phyloP scores from a whole-genome alignment of 2,888 invertebrate genomes.

The Choristoneura rosaceana region DNA sequence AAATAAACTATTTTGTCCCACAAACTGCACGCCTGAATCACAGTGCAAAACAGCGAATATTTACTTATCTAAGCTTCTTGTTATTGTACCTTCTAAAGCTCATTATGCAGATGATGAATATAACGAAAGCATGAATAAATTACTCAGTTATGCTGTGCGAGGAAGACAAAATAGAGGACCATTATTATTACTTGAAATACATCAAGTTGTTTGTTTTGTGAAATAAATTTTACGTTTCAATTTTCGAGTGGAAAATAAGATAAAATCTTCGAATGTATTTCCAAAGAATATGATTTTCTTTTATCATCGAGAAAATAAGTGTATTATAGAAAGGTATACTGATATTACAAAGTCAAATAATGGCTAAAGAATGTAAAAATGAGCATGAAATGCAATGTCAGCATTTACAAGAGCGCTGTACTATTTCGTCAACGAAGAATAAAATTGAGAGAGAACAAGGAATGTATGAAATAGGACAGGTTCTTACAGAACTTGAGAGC shows the following conservation, averaged over 20 bases:
- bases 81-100: slow-evolving; percentile 37
- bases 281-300: too few relatives aligned
- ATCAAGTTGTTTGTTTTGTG: slow-evolving; percentile 23
- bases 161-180: slow-evolving; percentile 5
- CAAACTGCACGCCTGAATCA: not conserved
- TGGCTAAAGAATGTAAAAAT: too few relatives aligned
- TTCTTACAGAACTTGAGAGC: not conserved
- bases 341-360: too few relatives aligned
- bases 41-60: slow-evolving; percentile 34
- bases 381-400: too few relatives aligned
- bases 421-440: too few relatives aligned
- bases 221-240: not conserved
- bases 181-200: slow-evolving; percentile 9
- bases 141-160: slow-evolving; percentile 50
- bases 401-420: too few relatives aligned
- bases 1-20: slow-evolving; percentile 5
- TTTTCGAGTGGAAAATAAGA: too few relatives aligned
- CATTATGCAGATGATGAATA: slow-evolving; percentile 74
- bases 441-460: too few relatives aligned
- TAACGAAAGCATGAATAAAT: slow-evolving; percentile 62
- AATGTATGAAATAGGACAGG: too few relatives aligned
- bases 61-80: slow-evolving; percentile 4
- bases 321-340: too few relatives aligned
- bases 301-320: too few relatives aligned
- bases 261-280: too few relatives aligned